phyloP scores from a whole-genome alignment of 2,888 invertebrate genomes.

The Dioctria linearis region DNA sequence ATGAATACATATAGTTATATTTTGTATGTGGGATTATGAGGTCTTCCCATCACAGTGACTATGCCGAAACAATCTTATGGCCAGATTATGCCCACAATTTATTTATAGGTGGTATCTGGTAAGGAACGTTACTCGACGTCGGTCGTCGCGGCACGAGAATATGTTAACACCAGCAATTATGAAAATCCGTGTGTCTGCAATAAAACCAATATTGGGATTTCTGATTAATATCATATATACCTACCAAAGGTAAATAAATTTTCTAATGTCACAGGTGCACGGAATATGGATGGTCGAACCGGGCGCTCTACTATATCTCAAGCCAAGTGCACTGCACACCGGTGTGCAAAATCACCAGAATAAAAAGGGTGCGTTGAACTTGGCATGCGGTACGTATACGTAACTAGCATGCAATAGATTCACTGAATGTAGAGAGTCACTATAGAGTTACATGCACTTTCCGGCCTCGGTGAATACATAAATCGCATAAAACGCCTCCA shows the following conservation, averaged over 20 bases:
- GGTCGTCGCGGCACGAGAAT: background rate
- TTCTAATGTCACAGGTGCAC: slow-evolving; percentile 43
- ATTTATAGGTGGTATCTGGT: slow-evolving; percentile 3
- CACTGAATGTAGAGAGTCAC: slow-evolving; percentile 9
- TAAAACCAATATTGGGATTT: slow-evolving; percentile 35
- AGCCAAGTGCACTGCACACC: too few relatives aligned
- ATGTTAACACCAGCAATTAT: slow-evolving; percentile 38
- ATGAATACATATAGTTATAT: too few relatives aligned
- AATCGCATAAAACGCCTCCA: slow-evolving; percentile 50
- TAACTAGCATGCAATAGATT: slow-evolving; percentile 26
- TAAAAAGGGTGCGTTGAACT: slow-evolving; percentile 41
- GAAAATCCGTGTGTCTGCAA: slow-evolving; percentile 29
- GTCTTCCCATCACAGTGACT: too few relatives aligned
- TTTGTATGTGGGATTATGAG: too few relatives aligned
- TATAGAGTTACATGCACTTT: slow-evolving; percentile 36
- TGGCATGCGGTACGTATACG: slow-evolving; percentile 11
- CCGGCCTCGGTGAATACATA: slow-evolving; percentile 30
- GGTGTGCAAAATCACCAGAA: background rate
- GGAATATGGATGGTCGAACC: too few relatives aligned
- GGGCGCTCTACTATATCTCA: too few relatives aligned
- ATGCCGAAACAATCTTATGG: too few relatives aligned
- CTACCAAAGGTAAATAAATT: slow-evolving; percentile 22
- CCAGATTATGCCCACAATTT: slow-evolving; percentile 12
- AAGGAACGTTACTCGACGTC: background rate
- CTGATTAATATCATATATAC: slow-evolving; percentile 32